Base-by-base conservation (phyloP, 2,888 invertebrate species). In the Lydus trimaculatus region DNA sequence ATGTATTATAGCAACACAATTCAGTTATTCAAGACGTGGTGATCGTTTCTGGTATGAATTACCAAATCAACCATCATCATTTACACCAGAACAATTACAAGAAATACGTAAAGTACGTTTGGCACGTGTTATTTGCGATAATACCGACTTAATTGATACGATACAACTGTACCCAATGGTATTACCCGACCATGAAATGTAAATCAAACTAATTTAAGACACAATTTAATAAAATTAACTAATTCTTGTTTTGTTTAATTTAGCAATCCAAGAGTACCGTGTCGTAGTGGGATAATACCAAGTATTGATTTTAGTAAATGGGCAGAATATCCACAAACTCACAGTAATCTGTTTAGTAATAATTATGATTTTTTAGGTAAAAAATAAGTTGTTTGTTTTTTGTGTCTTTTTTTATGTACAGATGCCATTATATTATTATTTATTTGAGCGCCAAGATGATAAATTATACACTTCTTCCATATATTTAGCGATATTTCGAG, bases 11-110 rank as follows among this genome's bases (percentile, higher is more conserved):
- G 97, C 96, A 31, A 94, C 94, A 31, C 97, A 97, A 85, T 96
- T 97, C 87, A 94, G 94, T 78, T 94, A 95, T 81, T 90, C 95
- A 0, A 90, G 96, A 83, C 89, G 94, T 76, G 96, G 96, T 70
- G 97, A 98, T 85, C 90, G 97, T 84, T 97, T 97, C 85, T 98
- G 97, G 97, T 97, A 95, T 82, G 97, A 97, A 85, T 87, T 96
- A 66, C 94, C 94, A 28, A 93, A 96, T 83, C 96, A 95, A 85
- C 96, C 96, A 0, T 96, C 96, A 36, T 94, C 95, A 0, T 97
- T 97, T 85, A 94, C 94, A 5, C 91, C 91, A 74, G 95, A 94
- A 79, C 96, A 97, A 86, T 86, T 97, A 48, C 89, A 89, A 73
- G 96, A 96, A 86, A 88, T 97, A 69, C 89, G 93, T 60, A 96